Evolutionary conservation across 2,888 invertebrate genomes (phyloP), one percentile per base, ranked within the genome.

Genomic region (Andrena hattorfiana): DNA sequence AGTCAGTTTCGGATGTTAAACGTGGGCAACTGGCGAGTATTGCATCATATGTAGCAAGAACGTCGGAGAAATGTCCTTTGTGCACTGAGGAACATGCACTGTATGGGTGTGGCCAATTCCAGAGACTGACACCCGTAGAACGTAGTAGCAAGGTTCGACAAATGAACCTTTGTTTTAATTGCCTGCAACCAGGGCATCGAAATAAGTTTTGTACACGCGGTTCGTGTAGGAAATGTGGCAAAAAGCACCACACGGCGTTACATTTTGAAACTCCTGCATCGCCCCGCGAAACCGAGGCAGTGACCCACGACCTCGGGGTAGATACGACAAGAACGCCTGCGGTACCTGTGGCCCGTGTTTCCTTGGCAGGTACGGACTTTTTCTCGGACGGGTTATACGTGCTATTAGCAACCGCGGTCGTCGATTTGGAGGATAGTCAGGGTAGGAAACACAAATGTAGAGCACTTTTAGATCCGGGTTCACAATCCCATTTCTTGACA

Each of bases 371-470:
- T 49, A 49, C 49, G n/a, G n/a, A 49, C 2, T 49, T 49, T 49
- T n/a, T 49, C 49, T 49, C n/a, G n/a, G 49, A 49, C 2, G 49
- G 49, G 2, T 49, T n/a, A n/a, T 49, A 49, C n/a, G 49, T 49
- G 7, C 7, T 49, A 49, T 63, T 63, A 63, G 63, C 63, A 13
- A 42, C 35, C 32, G 63, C 63, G 20, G 10, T 42, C 0, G 63
- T 63, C 5, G 20, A 63, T 20, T n/a, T 63, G n/a, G 32, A 63
- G 10, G 23, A 63, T 20, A 20, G 20, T 32, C 10, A 42, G n/a
- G 63, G 63, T n/a, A 63, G 32, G 10, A 63, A 63, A 42, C 63
- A 63, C 1, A 32, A 23, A 23, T 42, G 63, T 10, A 32, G 63
- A 8, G 63, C 20, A 32, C 63, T 63, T 0, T n/a, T 51, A n/a